Conservation (phyloP, 2,113 vertebrate genomes). For the Genyomyrus donnyi region DNA sequence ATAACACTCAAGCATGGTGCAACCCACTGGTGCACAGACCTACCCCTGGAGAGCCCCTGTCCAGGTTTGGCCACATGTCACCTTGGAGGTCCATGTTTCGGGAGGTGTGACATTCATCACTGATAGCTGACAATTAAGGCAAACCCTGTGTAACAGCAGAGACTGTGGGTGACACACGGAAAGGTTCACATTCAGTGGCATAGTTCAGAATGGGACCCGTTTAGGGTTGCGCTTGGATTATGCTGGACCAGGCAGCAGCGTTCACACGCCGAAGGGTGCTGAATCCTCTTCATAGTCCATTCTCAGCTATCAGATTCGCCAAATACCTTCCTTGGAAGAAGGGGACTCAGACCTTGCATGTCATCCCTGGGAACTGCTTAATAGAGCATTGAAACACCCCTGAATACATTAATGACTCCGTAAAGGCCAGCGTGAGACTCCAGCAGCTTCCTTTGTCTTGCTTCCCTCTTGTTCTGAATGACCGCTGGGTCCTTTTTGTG, state of each 20-base stretch:
- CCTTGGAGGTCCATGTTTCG: not conserved
- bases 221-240: not conserved
- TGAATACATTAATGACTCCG: not conserved
- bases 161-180: not conserved
- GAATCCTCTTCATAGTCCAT: not conserved
- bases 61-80: not conserved
- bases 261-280: not conserved
- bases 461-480: not conserved
- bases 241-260: not conserved
- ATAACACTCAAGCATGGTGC: not conserved
- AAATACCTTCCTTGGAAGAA: not conserved
- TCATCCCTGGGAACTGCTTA: not conserved
- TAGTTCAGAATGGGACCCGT: not conserved
- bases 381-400: not conserved
- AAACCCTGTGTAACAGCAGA: not conserved
- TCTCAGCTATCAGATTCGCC: not conserved
- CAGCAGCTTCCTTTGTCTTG: not conserved
- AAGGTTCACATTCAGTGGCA: not conserved
- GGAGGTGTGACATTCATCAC: not conserved
- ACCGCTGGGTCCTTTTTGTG: not conserved
- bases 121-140: not conserved
- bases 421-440: not conserved
- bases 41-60: not conserved
- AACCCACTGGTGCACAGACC: not conserved
- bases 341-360: not conserved